Evolutionary conservation across 35 echinoderm and acorn worm genomes (phyloP), one percentile per base, ranked within the genome.

Genomic region (Apostichopus parvimensis): DNA sequence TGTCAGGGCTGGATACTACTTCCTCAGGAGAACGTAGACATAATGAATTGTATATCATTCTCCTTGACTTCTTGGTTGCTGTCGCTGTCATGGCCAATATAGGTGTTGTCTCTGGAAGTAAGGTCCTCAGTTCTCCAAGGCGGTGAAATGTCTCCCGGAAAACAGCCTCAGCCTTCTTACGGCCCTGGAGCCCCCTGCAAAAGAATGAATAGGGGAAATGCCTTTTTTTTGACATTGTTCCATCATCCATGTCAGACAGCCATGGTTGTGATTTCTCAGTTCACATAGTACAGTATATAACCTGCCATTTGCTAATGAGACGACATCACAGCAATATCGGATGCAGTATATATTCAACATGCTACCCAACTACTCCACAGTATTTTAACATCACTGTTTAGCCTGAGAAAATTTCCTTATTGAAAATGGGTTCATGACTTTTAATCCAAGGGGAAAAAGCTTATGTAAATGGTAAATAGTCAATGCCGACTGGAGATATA

Each of bases 61-160:
- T 81, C 14, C 79, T 81, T 26, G 79, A 81, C 7, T 34, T 6
- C 53, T 81, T 81, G 6, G 79, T 81, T 34, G 78, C 24, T 52
- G 78, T 80, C 20, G 79, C 28, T 53, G 79, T 53, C 22, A 81
- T 81, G 28, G 79, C 79, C 9, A 81, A 34, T 34, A 81, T 34
- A 81, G 28, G 79, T 53, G 15, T 54, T 9, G 53, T 52, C 24
- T 53, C 24, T 9, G 79, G 79, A 6, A 81, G 26, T 45, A 34
- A 21, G 7, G 79, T 81, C 9, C 28, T 21, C 24, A 80, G n/a
- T 80, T 80, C 78, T 7, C 78, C 78, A 23, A 80, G 78, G 6
- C 78, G 22, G 22, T 1, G 45, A 80, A 80, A 80, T 80, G 78
- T 26, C 22, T 80, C 78, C 45, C 78, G 78, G 45, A 80, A 80